Base-by-base conservation (phyloP, 2,113 vertebrate genomes). In the Turnix velox region DNA sequence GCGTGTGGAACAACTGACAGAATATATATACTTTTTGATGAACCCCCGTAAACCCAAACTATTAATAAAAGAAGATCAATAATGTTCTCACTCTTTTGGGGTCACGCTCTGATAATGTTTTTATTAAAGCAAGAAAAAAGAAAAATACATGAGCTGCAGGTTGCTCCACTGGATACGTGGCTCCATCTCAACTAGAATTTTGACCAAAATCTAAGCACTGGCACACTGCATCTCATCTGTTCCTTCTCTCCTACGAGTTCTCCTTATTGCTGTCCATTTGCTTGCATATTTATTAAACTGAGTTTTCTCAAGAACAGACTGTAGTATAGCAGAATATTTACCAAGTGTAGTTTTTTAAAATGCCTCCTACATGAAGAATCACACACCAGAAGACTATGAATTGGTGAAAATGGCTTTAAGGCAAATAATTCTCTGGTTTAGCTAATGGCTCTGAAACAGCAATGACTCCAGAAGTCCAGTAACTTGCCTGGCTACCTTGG, bases 271-370 rank as follows among this genome's bases (percentile, higher is more conserved):
- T 74, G 14, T 49, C 51, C 76, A 51, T 84, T 87, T 90, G 31
- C 37, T 92, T 75, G 40, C 48, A 82, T 84, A 75, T 82, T 79
- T 92, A 87, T 94, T 78, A 89, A 49, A 40, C 22, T 87, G 67
- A 74, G 30, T 74, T 78, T 84, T 91, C 65, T 88, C 57, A 75
- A 90, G 89, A 87, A 84, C 93, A 92, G 58, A 57, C n/a, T 87
- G 69, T 43, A 59, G 57, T 55, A 84, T 7, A 87, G 65, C 23
- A 88, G 79, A 88, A 73, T 71, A 87, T 61, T 92, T 59, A 88
- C 35, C 15, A 66, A 63, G n/a, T 4, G 19, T 20, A 67, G 24
- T 0, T 76, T 83, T 46, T 58, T 18, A 3, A 61, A 83, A 59
- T 19, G 30, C 12, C n/a, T 84, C 52, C 88, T 75, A 15, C 11